Evolutionary conservation across 2,888 invertebrate genomes (phyloP).

Genomic region (Chymomyza amoena): DNA sequence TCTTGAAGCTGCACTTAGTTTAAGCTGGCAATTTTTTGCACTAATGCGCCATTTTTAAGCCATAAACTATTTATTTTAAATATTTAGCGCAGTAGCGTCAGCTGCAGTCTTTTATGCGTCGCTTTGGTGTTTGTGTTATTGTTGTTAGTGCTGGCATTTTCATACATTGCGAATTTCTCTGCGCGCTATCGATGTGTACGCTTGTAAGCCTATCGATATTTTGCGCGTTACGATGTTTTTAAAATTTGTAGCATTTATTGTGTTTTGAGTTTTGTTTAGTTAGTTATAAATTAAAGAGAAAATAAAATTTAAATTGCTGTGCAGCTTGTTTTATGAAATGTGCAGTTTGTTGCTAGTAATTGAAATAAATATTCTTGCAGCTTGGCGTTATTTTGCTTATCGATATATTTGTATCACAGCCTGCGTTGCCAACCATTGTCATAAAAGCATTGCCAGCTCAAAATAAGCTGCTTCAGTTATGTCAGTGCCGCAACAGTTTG

Average conservation of each 20-base stretch:
- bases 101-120: not conserved
- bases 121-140: not conserved
- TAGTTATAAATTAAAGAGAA: not conserved
- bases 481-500: too few species aligned
- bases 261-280: not conserved
- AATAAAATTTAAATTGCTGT: not conserved
- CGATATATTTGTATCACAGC: not conserved
- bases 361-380: not conserved
- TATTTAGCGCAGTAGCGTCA: not conserved
- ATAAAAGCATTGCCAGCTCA: too few species aligned
- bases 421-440: too few species aligned
- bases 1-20: not conserved
- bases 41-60: not conserved
- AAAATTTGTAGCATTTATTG: not conserved
- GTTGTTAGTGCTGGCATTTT: not conserved
- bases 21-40: not conserved
- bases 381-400: not conserved
- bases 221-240: not conserved
- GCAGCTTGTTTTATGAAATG: not conserved
- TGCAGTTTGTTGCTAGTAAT: not conserved
- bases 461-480: too few species aligned
- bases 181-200: not conserved
- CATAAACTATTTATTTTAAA: not conserved
- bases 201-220: not conserved
- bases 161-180: not conserved